phyloP scores from a whole-genome alignment of 2,797 vertebrate genomes.

The Hephaestus fuliginosus region DNA sequence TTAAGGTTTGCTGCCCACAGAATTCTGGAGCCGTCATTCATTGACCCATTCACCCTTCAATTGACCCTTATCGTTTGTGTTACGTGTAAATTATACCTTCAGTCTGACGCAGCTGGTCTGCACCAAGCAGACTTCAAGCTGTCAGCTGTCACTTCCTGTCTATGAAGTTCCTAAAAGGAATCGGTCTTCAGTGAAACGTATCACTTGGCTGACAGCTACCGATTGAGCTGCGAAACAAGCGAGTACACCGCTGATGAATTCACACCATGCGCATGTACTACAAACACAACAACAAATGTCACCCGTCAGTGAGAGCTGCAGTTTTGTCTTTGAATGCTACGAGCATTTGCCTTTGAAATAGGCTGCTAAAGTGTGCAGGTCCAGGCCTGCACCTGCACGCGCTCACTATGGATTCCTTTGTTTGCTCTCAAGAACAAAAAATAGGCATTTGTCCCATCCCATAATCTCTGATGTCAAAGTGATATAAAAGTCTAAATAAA shows the following conservation, averaged over 20 bases:
- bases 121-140: not conserved
- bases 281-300: not conserved
- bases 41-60: too few species aligned
- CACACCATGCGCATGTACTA: not conserved
- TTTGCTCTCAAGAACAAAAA: slow-evolving; percentile 46
- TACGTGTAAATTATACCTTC: not conserved
- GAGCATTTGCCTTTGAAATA: slow-evolving; percentile 31
- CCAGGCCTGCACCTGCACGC: not conserved
- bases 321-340: slow-evolving; percentile 4
- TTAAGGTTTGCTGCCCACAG: not conserved
- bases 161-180: slow-evolving; percentile 7
- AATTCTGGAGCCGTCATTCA: too few species aligned
- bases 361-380: not conserved
- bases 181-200: slow-evolving; percentile 12
- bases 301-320: slow-evolving; percentile 1
- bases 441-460: slow-evolving; percentile 43
- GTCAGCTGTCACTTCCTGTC: slow-evolving; percentile 11
- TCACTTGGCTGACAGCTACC: slow-evolving; percentile 15
- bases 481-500: slow-evolving; percentile 48
- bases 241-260: slow-evolving; percentile 12
- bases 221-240: slow-evolving; percentile 6
- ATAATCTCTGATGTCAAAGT: slow-evolving; percentile 42
- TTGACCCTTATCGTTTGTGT: too few species aligned
- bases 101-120: not conserved
- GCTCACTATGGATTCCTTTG: slow-evolving; percentile 31